These are phyloP conservation scores for Aleiodes alternator DNA, from an alignment of 2,888 invertebrate genomes.

Conservation along the genomic window DNA sequence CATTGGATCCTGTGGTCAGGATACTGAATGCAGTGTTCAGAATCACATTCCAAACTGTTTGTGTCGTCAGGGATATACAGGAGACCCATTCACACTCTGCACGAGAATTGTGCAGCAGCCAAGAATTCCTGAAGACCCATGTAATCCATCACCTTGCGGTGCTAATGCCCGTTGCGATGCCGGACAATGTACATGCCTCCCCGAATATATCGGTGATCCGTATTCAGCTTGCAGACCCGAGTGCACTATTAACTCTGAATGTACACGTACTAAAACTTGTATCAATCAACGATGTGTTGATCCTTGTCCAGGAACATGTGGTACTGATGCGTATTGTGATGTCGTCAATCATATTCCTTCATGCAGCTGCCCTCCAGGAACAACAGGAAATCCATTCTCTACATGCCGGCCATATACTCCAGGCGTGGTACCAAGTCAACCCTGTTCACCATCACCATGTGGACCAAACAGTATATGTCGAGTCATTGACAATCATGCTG, in stretches of 20 bases:
- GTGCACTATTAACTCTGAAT: conserved; percentile 85
- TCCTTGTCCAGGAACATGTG: conserved; percentile 86
- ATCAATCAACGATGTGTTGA: conserved; percentile 84
- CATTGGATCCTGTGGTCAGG: conserved; percentile 83
- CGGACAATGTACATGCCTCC: conserved; percentile 82
- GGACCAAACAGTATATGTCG: conserved; percentile 87
- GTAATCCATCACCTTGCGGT: conserved; percentile 86
- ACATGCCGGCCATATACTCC: conserved; percentile 78
- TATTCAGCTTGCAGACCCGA: conserved; percentile 84
- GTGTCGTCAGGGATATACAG: conserved; percentile 79
- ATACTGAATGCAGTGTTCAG: conserved; percentile 83
- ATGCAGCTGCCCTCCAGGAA: conserved; percentile 83
- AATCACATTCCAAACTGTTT: conserved; percentile 84
- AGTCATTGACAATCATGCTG: conserved; percentile 81
- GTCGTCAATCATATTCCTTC: conserved; percentile 86
- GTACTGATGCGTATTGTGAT: conserved; percentile 83
- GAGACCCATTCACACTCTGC: conserved; percentile 82
- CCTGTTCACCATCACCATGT: conserved; percentile 86
- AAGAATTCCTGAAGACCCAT: conserved; percentile 77
- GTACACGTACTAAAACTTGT: conserved; percentile 82
- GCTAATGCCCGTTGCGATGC: conserved; percentile 72
- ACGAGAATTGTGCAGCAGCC: conserved; percentile 74
- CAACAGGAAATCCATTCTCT: conserved; percentile 84
- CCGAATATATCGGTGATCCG: conserved; percentile 85
- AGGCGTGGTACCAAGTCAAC: conserved; percentile 65